Evolutionary conservation across 2,888 invertebrate genomes (phyloP), one percentile per base, ranked within the genome.

Genomic region (Parelbella ahira): DNA sequence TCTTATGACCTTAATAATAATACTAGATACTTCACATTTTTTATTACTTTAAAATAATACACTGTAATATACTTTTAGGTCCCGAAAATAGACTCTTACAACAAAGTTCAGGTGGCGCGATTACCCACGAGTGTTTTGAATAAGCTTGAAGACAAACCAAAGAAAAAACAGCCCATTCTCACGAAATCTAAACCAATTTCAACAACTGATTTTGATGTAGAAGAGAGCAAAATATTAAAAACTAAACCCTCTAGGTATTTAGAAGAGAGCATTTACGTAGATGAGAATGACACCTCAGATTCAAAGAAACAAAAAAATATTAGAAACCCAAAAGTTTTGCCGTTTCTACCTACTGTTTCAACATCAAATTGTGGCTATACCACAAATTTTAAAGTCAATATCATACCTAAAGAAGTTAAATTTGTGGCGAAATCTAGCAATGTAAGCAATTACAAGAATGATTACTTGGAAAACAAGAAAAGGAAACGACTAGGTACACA

Each of bases 241-340:
- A 76, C 61, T 39, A 84, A 81, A 52, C 86, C 86, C 1, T 86
- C 86, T 3, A 66, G 68, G 38, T 86, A 76, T 53, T 63, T 87
- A 45, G 87, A 87, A 68, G 74, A 86, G 49, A 86, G 80, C 56
- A 58, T 87, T 20, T 81, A 72, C 50, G 48, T 82, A n/a, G 74
- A 81, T 49, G 71, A 72, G 10, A 55, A 65, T 3, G 45, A 50
- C 28, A 39, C 3, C 3, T 45, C 50, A 4, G 48, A 53, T 5
- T 52, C 54, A 15, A 59, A 57, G 42, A 70, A 65, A 42, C 57
- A 54, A 25, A 76, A 70, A 37, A 38, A 41, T 6, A 50, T 66
- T 2, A 74, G 69, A 45, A 70, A 65, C 15, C 78, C 76, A 1
- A 79, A 76, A 63, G 77, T 80, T 20, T 51, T 83, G 29, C 87